Evolutionary conservation across 2,113 vertebrate genomes (phyloP).

Genomic region (Plotosus lineatus): DNA sequence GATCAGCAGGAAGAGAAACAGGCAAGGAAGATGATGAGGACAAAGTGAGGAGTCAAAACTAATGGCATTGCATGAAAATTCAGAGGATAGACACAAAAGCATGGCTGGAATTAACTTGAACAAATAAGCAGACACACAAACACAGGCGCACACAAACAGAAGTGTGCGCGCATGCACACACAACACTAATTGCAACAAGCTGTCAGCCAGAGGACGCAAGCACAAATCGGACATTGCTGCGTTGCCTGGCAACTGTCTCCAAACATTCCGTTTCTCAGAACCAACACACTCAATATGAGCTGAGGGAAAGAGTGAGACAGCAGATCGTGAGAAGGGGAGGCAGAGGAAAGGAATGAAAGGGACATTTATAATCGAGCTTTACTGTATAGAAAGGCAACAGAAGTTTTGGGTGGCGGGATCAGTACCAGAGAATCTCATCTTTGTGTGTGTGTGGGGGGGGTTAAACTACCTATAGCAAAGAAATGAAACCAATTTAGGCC

Average conservation of each 20-base stretch:
- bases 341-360: conserved; percentile 2
- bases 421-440: too few species aligned
- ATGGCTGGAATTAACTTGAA: conserved; percentile 46
- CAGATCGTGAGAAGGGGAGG: conserved; percentile 6
- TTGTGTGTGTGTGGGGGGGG: too few species aligned
- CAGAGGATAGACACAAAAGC: conserved; percentile 50
- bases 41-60: conserved; percentile 36
- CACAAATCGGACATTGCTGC: conserved; percentile 68
- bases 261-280: conserved; percentile 62
- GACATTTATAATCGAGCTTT: conserved; percentile 21
- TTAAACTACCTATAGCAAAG: too few species aligned
- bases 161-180: conserved; percentile 39
- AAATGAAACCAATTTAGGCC: too few species aligned
- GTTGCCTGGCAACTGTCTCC: conserved; percentile 69
- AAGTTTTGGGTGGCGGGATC: too few species aligned
- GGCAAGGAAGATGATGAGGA: conserved; percentile 40
- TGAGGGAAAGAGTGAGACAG: conserved; percentile 32
- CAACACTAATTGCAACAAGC: conserved; percentile 72
- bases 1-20: conserved; percentile 49
- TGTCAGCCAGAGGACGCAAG: conserved; percentile 68
- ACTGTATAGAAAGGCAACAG: conserved; percentile 21
- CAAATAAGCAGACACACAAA: conserved; percentile 55
- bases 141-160: conserved; percentile 43
- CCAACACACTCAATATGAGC: conserved; percentile 37
- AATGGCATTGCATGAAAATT: conserved; percentile 46